Percentiles rank a stretch among this genome's conserved stretches.
Evolutionary conservation across 2,797 vertebrate genomes (phyloP).

Genomic region (Gobionotothen gibberifrons): DNA sequence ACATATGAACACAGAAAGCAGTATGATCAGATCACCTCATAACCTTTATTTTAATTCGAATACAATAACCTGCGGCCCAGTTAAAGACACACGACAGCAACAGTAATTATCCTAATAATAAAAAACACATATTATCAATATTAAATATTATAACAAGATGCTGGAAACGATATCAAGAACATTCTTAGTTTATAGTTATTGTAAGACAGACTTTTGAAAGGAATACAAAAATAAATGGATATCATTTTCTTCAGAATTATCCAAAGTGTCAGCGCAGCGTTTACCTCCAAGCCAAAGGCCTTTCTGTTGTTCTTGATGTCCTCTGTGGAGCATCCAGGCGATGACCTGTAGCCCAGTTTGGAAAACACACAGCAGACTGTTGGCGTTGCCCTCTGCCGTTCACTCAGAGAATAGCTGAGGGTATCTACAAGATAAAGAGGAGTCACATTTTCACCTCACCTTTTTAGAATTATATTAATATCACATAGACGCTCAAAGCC

Average conservation of each 20-base stretch:
- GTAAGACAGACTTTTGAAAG: neutral
- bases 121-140: neutral
- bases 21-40: neutral
- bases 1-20: conserved; percentile 1
- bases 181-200: neutral
- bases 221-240: neutral
- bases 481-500: neutral
- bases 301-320: conserved; percentile 48
- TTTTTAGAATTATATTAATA: neutral
- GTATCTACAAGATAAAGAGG: neutral
- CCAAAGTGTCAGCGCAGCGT: neutral
- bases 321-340: conserved; percentile 61
- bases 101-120: neutral
- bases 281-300: conserved; percentile 38
- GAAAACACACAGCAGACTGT: conserved; percentile 41
- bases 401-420: conserved; percentile 36
- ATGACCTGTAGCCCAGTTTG: conserved; percentile 73
- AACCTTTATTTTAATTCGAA: neutral
- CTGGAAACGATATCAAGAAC: neutral
- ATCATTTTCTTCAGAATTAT: too few species aligned
- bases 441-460: neutral
- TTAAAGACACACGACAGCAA: neutral
- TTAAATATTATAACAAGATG: neutral
- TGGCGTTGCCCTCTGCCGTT: conserved; percentile 78
- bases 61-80: neutral